Base-by-base conservation (phyloP, 1,140 invertebrate species). In the Heliconius congener region DNA sequence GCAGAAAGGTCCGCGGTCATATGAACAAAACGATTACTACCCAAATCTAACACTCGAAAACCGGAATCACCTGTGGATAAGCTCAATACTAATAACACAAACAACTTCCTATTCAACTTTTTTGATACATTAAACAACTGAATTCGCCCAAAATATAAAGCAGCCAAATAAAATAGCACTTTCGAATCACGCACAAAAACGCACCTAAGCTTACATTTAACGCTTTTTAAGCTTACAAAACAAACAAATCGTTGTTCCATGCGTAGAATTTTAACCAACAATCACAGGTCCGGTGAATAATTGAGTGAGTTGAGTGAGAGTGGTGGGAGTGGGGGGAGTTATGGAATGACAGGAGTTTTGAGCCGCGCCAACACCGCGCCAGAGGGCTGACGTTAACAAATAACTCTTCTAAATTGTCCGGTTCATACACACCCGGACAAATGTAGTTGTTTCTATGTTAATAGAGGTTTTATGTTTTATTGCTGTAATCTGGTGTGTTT, bases 21-120 rank as follows among this genome's bases (percentile, higher is more conserved):
- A 88, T 86, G 86, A 90, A 89, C 86, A 87, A 88, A 90, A 92
- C 86, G 90, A 90, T 90, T 88, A 87, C 85, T 71, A 78, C 73
- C 85, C 81, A 91, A 92, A 88, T 87, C 91, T 92, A 91, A 91
- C 91, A 90, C 88, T 90, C 88, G 30, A n/a, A 87, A 90, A 88
- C 84, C 87, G 79, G 81, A 88, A 88, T 87, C 83, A 88, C 86
- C 84, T 84, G 57, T 79, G 83, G 82, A 85, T 88, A 88, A 91
- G 90, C 90, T 83, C 9, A 46, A 46, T 11, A 19, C 16, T 52
- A 19, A 46, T 92, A 91, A 90, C 91, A 30, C 23, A n/a, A 55
- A 8, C 2, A 2, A 60, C n/a, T 23, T 23, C 55, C 57, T 23
- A 5, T 27, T 8, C n/a, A 8, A 6, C n/a, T 23, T 66, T 66